Percentiles rank a stretch among this genome's conserved stretches.
Conservation (phyloP, 2,888 invertebrate species). For the Operophtera brumata region DNA sequence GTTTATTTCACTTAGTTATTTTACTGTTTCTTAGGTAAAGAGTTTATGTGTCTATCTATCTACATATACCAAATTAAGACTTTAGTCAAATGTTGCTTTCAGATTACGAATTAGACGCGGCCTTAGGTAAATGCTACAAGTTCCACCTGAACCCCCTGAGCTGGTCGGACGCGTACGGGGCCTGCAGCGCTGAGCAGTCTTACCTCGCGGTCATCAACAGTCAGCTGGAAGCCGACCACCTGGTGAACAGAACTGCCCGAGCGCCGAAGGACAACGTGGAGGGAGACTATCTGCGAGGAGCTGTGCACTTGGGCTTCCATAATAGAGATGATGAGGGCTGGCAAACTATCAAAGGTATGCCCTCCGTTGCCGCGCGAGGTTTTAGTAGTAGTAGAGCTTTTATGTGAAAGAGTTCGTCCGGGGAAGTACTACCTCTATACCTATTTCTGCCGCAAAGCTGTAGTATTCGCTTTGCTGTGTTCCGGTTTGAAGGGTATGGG, state of each 20-base stretch:
- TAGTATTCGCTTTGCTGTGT: no score
- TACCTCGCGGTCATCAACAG: constrained; percentile 58
- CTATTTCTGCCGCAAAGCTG: no score
- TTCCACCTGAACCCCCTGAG: constrained; percentile 53
- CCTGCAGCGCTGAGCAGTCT: constrained; percentile 57
- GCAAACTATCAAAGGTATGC: constrained; percentile 52
- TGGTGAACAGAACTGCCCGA: constrained; percentile 44
- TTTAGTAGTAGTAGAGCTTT: no score
- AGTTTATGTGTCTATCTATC: no score
- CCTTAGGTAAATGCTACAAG: constrained; percentile 57
- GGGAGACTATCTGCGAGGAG: constrained; percentile 41
- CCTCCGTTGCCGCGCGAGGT: no score
- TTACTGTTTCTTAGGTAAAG: no score
- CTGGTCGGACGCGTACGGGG: constrained; percentile 57
- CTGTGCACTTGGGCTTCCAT: constrained; percentile 46
- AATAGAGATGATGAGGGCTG: constrained; percentile 37
- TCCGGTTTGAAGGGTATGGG: no score
- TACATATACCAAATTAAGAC: no score
- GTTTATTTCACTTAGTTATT: no score
- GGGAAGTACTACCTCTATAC: no score
- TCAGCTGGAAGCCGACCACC: constrained; percentile 46
- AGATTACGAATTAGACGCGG: constrained; percentile 53
- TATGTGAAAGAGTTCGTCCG: no score
- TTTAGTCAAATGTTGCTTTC: no score
- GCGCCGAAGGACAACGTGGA: constrained; percentile 44